phyloP scores from a whole-genome alignment of 2,888 invertebrate genomes.

The Synanthedon formicaeformis region DNA sequence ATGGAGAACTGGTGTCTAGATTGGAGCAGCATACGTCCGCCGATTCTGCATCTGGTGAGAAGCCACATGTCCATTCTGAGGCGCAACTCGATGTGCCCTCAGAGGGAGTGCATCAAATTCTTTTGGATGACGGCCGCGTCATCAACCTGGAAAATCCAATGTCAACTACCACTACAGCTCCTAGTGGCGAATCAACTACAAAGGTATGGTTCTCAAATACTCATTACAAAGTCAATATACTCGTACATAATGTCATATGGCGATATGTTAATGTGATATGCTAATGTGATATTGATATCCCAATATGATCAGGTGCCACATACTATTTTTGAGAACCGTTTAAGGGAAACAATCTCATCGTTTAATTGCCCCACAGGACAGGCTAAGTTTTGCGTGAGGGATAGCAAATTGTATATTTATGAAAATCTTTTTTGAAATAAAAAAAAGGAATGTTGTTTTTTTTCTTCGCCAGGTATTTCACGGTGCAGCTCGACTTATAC shows the following conservation, averaged over 20 bases:
- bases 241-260: no score
- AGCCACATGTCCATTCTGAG: constrained; percentile 56
- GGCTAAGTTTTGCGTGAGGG: no score
- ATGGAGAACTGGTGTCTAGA: constrained; percentile 50
- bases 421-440: not conserved
- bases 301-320: no score
- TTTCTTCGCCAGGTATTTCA: constrained; percentile 61
- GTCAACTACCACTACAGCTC: constrained; percentile 23
- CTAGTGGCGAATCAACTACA: constrained; percentile 47
- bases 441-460: not conserved
- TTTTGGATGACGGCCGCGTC: constrained; percentile 52
- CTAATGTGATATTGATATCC: no score
- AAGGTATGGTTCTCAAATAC: constrained; percentile 29
- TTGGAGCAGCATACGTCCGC: constrained; percentile 52
- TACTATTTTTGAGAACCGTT: no score
- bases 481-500: constrained; percentile 73
- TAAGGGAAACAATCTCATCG: no score
- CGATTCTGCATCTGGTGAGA: constrained; percentile 41
- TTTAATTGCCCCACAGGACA: no score
- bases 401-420: not conserved
- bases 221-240: no score
- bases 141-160: constrained; percentile 37
- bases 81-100: constrained; percentile 70
- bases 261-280: no score
- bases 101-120: constrained; percentile 66